Evolutionary conservation across 2,888 invertebrate species (phyloP).

Genomic region (Meghimatium bilineatum): DNA sequence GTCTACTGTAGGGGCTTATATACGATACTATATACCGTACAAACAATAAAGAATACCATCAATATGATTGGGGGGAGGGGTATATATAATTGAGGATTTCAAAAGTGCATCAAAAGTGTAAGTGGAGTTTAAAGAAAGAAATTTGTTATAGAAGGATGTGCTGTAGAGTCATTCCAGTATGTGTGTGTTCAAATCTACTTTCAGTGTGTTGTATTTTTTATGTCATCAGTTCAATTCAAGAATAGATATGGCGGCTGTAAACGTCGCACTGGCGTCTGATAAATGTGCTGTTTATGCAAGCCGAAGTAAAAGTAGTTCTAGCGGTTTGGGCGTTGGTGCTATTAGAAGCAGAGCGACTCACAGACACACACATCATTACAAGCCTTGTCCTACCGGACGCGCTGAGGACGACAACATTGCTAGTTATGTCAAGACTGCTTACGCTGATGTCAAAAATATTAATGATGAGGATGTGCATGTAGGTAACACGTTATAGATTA

Average conservation of each 20-base stretch:
- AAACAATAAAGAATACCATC: no score
- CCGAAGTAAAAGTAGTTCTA: not conserved
- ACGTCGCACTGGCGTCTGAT: slow-evolving; percentile 33
- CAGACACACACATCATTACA: slow-evolving; percentile 35
- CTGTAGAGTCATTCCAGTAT: no score
- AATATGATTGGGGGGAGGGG: no score
- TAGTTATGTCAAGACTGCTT: not conserved
- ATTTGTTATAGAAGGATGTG: no score
- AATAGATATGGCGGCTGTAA: slow-evolving; percentile 23
- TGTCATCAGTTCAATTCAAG: slow-evolving; percentile 30
- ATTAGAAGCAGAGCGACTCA: not conserved
- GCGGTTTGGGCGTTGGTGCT: not conserved
- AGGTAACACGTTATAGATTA: not conserved
- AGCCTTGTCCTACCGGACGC: slow-evolving; percentile 14
- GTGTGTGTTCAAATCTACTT: no score
- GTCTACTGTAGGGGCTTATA: no score
- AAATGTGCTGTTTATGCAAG: slow-evolving; percentile 5
- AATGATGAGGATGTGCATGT: not conserved
- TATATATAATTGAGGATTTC: no score
- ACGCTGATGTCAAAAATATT: not conserved
- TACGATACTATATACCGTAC: no score
- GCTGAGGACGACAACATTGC: not conserved
- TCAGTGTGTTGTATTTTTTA: not conserved
- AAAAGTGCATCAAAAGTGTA: no score
- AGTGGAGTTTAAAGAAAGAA: no score